These are phyloP conservation scores for Phymastichus coffea DNA, from an alignment of 1,140 invertebrate species.

Conservation along the genomic window DNA sequence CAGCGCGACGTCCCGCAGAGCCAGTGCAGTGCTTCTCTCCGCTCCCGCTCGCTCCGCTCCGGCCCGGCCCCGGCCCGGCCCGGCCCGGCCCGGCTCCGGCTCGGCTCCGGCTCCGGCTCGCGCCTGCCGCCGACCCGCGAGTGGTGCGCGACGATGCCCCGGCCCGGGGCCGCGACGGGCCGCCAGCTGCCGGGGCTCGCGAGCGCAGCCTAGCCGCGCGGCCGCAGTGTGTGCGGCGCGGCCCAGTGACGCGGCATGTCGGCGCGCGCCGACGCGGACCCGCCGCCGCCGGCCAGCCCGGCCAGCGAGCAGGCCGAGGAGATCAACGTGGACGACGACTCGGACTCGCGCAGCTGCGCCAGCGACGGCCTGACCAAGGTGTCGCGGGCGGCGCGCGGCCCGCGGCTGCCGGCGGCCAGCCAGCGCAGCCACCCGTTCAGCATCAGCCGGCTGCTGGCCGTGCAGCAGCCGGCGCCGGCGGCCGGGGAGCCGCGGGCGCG, in stretches of 20 bases:
- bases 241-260: slow-evolving; percentile 1
- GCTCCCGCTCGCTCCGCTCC: background rate
- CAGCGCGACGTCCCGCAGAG: background rate
- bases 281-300: background rate
- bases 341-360: slow-evolving; percentile 46
- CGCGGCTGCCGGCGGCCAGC: slow-evolving; percentile 15
- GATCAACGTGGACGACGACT: slow-evolving; percentile 54
- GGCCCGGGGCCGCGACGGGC: background rate
- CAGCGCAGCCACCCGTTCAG: slow-evolving; percentile 55
- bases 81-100: background rate
- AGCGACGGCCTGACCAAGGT: slow-evolving; percentile 33
- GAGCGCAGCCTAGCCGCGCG: slow-evolving; percentile 21
- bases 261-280: slow-evolving; percentile 25
- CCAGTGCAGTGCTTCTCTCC: background rate
- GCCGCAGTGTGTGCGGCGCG: background rate
- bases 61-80: background rate
- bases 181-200: background rate
- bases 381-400: slow-evolving; percentile 38
- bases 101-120: too few species aligned
- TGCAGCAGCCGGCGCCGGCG: slow-evolving; percentile 39
- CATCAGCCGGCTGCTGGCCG: slow-evolving; percentile 57
- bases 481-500: slow-evolving; percentile 43
- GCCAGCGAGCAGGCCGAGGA: slow-evolving; percentile 50
- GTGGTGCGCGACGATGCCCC: background rate
- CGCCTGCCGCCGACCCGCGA: background rate